Evolutionary conservation across 2,113 vertebrate genomes (phyloP).

Genomic region (Sylvietta virens): DNA sequence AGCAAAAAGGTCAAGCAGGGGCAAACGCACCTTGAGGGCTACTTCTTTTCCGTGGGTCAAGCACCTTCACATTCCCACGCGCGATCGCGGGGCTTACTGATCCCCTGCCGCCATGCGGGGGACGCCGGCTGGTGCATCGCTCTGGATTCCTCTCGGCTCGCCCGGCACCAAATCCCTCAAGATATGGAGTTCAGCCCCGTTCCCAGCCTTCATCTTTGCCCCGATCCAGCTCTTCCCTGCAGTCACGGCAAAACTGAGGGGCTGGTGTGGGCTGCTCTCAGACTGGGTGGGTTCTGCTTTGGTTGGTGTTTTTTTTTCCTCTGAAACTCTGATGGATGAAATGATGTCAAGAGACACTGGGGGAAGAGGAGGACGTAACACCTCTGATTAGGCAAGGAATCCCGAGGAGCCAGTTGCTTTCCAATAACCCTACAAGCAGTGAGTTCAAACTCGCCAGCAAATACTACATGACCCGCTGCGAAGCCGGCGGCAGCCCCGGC

Average conservation of each 20-base stretch:
- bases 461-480: not conserved
- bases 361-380: slow-evolving; percentile 59
- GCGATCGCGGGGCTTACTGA: not conserved
- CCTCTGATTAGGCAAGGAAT: slow-evolving; percentile 48
- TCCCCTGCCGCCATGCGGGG: not conserved
- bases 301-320: not conserved
- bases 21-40: not conserved
- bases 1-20: not conserved
- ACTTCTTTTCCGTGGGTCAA: not conserved
- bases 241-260: slow-evolving; percentile 36
- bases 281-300: slow-evolving; percentile 61
- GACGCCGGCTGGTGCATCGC: not conserved
- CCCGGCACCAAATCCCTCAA: not conserved
- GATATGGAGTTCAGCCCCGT: not conserved
- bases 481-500: not conserved
- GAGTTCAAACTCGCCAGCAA: not conserved
- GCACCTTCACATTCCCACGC: not conserved
- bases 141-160: not conserved
- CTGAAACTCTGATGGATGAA: slow-evolving; percentile 59
- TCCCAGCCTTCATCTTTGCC: slow-evolving; percentile 32
- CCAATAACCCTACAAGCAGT: not conserved
- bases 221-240: slow-evolving; percentile 29
- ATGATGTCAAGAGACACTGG: slow-evolving; percentile 63
- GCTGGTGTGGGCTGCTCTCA: slow-evolving; percentile 55
- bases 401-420: slow-evolving; percentile 29